These are phyloP conservation scores for Ascaphus truei DNA, from an alignment of 2,113 vertebrate genomes.

Conservation along the genomic window DNA sequence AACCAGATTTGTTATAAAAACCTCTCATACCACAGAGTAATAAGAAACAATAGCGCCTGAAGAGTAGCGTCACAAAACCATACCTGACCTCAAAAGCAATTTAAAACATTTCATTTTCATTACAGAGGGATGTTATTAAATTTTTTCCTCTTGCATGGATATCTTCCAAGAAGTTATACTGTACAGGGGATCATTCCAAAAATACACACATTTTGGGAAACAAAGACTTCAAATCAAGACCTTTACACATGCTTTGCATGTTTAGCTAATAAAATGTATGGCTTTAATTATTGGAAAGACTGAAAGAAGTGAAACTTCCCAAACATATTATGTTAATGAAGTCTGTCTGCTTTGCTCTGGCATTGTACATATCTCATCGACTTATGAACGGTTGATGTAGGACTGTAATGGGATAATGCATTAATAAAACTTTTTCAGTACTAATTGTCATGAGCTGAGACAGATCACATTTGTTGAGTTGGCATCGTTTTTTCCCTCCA, in stretches of 20 bases:
- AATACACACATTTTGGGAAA: conserved; percentile 54
- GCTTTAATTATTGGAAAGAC: conserved; percentile 48
- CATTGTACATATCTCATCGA: conserved; percentile 9
- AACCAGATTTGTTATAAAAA: too few species aligned
- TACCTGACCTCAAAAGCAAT: conserved; percentile 48
- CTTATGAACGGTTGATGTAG: background rate
- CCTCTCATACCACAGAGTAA: conserved; percentile 49
- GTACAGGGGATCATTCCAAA: conserved; percentile 58
- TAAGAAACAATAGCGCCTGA: conserved; percentile 42
- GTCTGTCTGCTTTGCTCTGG: conserved; percentile 16
- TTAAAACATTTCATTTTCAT: conserved; percentile 51
- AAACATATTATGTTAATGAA: conserved; percentile 30
- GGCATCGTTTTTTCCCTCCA: background rate
- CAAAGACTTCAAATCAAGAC: conserved; percentile 48
- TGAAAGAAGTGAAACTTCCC: conserved; percentile 9
- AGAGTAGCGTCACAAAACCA: conserved; percentile 53
- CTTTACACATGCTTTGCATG: conserved; percentile 48
- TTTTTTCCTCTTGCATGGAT: background rate
- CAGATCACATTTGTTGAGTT: conserved; percentile 10
- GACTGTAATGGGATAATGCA: conserved; percentile 10
- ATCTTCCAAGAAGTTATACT: conserved; percentile 55
- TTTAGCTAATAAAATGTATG: conserved; percentile 56
- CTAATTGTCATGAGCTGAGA: conserved; percentile 12
- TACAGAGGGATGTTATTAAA: conserved; percentile 37
- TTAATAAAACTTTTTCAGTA: conserved; percentile 24